Conservation (phyloP, 1,140 invertebrate genomes). For the Augochlora pura region DNA sequence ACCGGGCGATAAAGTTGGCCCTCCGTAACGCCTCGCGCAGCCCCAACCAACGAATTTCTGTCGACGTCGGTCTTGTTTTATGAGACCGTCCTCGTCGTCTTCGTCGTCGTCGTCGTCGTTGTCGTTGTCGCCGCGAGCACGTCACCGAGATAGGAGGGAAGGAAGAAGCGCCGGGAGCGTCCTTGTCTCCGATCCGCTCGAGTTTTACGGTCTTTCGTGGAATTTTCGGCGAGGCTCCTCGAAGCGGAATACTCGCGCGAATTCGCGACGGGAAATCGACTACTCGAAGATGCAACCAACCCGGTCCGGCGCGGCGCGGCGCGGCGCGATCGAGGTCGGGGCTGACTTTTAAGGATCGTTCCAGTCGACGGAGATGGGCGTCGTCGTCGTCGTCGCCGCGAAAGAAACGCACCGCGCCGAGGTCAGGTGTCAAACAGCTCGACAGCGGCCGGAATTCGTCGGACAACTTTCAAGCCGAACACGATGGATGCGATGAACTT, state of each 20-base stretch:
- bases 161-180: slow-evolving; percentile 48
- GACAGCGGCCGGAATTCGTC: slow-evolving; percentile 29
- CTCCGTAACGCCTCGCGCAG: slow-evolving; percentile 72
- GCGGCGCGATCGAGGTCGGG: background rate
- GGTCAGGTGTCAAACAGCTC: slow-evolving; percentile 67
- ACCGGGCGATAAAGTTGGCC: slow-evolving; percentile 76
- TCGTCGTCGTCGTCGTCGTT: slow-evolving; percentile 22
- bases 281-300: background rate
- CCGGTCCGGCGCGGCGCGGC: no score
- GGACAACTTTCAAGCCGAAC: slow-evolving; percentile 15
- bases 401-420: slow-evolving; percentile 44
- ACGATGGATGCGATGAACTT: slow-evolving; percentile 54
- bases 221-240: slow-evolving; percentile 69
- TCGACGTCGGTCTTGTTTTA: slow-evolving; percentile 78
- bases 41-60: slow-evolving; percentile 74
- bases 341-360: slow-evolving; percentile 19
- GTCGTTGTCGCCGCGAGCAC: slow-evolving; percentile 35
- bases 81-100: slow-evolving; percentile 47
- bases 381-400: slow-evolving; percentile 44
- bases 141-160: slow-evolving; percentile 62
- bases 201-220: slow-evolving; percentile 77
- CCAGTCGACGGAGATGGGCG: slow-evolving; percentile 54
- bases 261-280: background rate
- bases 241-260: slow-evolving; percentile 19
- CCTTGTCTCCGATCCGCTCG: slow-evolving; percentile 77